Evolutionary conservation across 35 echinoderm and acorn worm species (phyloP).

Genomic region (Apostichopus japonicus): DNA sequence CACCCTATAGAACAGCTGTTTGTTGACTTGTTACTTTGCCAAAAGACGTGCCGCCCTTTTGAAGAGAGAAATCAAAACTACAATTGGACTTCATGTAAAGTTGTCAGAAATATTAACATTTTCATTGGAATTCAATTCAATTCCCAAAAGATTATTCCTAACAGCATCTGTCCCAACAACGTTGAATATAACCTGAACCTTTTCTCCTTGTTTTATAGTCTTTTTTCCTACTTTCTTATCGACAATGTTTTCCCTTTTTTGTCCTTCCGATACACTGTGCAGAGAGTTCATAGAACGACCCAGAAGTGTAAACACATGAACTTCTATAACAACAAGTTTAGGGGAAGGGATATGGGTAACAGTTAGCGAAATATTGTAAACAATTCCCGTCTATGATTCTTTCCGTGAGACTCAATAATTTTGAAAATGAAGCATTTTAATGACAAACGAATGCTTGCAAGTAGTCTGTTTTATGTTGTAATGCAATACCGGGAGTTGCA

Average conservation of each 20-base stretch:
- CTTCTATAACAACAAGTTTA: constrained; percentile 8
- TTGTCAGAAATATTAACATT: neutral
- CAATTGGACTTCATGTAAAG: neutral
- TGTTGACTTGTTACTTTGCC: neutral
- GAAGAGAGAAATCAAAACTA: too few species aligned
- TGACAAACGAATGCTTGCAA: neutral
- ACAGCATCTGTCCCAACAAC: constrained; percentile 4
- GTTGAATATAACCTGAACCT: neutral
- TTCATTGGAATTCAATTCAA: constrained; percentile 1
- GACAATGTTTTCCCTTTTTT: neutral
- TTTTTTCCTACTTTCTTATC: neutral
- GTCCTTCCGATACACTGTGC: neutral
- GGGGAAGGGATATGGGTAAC: neutral
- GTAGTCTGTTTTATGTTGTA: neutral
- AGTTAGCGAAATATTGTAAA: neutral
- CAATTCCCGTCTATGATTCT: neutral
- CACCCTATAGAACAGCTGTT: neutral
- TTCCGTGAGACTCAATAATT: constrained; percentile 1
- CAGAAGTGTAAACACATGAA: constrained; percentile 7
- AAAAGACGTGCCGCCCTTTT: neutral
- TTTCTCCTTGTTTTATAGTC: neutral
- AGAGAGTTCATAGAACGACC: neutral
- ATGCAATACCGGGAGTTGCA: neutral
- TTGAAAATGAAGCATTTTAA: constrained; percentile 19
- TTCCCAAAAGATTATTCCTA: constrained; percentile 23